A percentile compares a stretch with the other conserved stretches of the same genome.
These are phyloP conservation scores for Gonatopus flavifemur DNA, from an alignment of 1,140 invertebrate species.

Conservation along the genomic window DNA sequence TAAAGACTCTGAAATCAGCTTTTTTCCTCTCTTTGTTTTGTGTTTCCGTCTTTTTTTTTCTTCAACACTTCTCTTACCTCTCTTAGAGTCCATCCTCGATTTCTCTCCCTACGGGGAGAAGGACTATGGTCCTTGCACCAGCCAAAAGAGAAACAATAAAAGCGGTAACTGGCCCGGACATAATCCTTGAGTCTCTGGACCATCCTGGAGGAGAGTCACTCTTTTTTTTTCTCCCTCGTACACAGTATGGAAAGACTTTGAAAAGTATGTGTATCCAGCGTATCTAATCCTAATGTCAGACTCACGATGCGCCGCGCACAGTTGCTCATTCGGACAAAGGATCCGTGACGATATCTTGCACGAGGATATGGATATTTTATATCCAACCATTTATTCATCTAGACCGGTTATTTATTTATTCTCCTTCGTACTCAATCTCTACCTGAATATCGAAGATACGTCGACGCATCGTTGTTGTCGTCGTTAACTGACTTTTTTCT, in stretches of 20 bases:
- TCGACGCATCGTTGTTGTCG: conserved; percentile 3
- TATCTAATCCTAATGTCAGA: conserved; percentile 21
- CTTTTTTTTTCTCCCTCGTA: background rate
- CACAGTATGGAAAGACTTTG: background rate
- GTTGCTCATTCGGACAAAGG: conserved; percentile 13
- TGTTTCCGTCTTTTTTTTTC: background rate
- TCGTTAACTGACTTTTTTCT: conserved; percentile 6
- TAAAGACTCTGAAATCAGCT: no score
- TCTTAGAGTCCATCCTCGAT: no score
- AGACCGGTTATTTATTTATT: conserved; percentile 16
- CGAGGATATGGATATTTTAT: conserved; percentile 2
- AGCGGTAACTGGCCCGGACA: background rate
- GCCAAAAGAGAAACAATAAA: conserved; percentile 13
- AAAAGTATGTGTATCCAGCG: background rate
- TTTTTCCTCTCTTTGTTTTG: conserved; percentile 6
- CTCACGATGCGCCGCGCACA: conserved; percentile 1
- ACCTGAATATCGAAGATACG: conserved; percentile 8
- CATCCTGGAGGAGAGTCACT: conserved; percentile 15
- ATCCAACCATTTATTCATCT: conserved; percentile 14
- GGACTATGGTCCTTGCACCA: background rate
- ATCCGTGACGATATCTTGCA: background rate
- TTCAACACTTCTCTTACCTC: no score
- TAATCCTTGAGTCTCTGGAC: conserved; percentile 8
- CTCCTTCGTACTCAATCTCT: conserved; percentile 12
- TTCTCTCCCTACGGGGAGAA: no score